These are phyloP conservation scores for Nymphalis c-album DNA, from an alignment of 2,888 invertebrate species.

Conservation along the genomic window DNA sequence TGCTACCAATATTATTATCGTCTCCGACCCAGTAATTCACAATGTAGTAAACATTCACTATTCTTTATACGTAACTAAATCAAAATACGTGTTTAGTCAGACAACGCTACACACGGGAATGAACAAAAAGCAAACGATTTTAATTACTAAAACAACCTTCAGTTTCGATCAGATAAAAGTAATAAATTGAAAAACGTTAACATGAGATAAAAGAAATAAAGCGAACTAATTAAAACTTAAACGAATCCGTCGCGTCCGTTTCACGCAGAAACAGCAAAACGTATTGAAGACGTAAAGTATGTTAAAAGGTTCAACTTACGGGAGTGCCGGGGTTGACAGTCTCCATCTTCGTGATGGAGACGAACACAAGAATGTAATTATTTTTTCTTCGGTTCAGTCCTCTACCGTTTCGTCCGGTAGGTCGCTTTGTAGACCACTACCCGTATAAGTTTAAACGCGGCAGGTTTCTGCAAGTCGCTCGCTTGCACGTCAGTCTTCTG, in stretches of 20 bases:
- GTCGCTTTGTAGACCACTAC: too few species aligned
- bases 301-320: too few species aligned
- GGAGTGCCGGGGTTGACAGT: too few species aligned
- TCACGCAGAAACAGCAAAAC: too few species aligned
- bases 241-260: not conserved
- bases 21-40: too few species aligned
- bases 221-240: not conserved
- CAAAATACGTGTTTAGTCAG: not conserved
- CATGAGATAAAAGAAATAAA: not conserved
- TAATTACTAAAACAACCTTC: slow-evolving; percentile 5
- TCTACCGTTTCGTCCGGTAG: not conserved
- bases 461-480: not conserved
- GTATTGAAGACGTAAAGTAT: too few species aligned
- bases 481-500: not conserved
- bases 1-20: too few species aligned
- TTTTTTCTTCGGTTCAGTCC: not conserved
- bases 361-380: not conserved
- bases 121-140: not conserved
- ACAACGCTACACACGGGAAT: not conserved
- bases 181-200: slow-evolving; percentile 5
- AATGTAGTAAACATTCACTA: too few species aligned
- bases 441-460: not conserved
- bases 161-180: not conserved
- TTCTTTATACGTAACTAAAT: too few species aligned
- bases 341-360: too few species aligned